Conservation (phyloP, 2,113 vertebrate species). For the Crocuta crocuta region DNA sequence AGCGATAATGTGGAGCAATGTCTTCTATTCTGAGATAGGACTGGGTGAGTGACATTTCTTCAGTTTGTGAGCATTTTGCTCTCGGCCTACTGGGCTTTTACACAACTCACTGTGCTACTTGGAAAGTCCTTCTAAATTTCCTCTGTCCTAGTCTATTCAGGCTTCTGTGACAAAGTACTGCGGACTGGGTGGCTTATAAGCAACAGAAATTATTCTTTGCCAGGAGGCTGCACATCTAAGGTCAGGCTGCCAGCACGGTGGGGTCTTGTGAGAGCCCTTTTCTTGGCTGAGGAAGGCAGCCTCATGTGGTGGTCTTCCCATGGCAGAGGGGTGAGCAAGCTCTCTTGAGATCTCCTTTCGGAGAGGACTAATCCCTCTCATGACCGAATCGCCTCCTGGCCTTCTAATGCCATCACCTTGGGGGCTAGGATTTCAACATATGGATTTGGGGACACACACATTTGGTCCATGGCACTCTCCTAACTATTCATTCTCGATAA, state of each 20-base stretch:
- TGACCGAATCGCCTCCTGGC: background rate
- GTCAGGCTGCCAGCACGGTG: accelerated
- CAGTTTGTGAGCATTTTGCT: too few relatives aligned
- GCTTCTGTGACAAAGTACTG: background rate
- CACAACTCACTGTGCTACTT: background rate
- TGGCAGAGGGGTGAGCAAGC: accelerated
- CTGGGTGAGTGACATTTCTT: accelerated
- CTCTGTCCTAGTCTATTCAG: background rate
- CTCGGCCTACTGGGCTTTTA: accelerated
- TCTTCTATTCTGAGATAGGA: background rate
- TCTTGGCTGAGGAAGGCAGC: background rate
- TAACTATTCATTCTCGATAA: background rate
- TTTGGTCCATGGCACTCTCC: background rate
- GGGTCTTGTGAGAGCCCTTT: background rate
- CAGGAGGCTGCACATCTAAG: background rate
- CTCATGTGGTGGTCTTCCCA: background rate
- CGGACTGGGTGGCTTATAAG: background rate
- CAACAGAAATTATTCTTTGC: background rate
- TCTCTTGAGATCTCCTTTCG: background rate
- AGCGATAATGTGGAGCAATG: background rate
- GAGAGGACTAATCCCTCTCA: background rate
- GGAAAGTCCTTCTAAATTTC: background rate
- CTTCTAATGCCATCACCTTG: background rate
- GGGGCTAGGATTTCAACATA: too few relatives aligned
- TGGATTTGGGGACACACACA: background rate